Base-by-base conservation (phyloP, 2,797 vertebrate genomes). In the Myripristis jacobus region DNA sequence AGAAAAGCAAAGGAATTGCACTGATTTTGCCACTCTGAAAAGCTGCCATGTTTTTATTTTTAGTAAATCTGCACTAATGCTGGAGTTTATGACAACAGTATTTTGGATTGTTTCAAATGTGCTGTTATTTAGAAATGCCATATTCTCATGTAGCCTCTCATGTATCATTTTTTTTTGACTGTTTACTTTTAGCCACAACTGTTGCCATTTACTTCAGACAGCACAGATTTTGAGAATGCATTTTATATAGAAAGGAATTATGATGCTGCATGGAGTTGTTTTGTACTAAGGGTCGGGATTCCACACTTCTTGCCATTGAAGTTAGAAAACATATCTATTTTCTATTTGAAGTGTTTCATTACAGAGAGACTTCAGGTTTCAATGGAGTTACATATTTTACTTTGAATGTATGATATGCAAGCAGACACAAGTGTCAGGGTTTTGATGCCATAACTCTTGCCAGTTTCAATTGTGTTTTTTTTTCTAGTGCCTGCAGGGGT, bases 121-220 rank as follows among this genome's bases (percentile, higher is more conserved):
- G 36, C 36, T 5, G 9, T 19, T 22, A 66, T 44, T 60, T 55
- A 43, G 12, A 56, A 53, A 27, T 56, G n/a, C n/a, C n/a, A n/a
- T n/a, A n/a, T n/a, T n/a, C n/a, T n/a, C n/a, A n/a, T n/a, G n/a
- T n/a, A n/a, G n/a, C n/a, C n/a, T n/a, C n/a, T n/a, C 31, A n/a
- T 58, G 12, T 3, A 0, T 9, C 24, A 22, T 21, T 41, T 13
- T 41, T 38, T 0, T 46, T 62, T 34, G 2, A 41, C 22, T 51
- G 36, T 77, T 77, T 57, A 70, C 54, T 43, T 56, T 58, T 64
- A 64, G 79, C 76, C 76, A 60, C 4, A 66, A 58, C 6, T 63
- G 59, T 80, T 83, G 79, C 72, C 77, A 74, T 18, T 53, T 41
- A 10, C 8, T 25, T 18, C n/a, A n/a, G 43, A 46, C n/a, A n/a